These are phyloP conservation scores for Trypoxylus dichotomus DNA, from an alignment of 1,140 invertebrate genomes.

Conservation along the genomic window DNA sequence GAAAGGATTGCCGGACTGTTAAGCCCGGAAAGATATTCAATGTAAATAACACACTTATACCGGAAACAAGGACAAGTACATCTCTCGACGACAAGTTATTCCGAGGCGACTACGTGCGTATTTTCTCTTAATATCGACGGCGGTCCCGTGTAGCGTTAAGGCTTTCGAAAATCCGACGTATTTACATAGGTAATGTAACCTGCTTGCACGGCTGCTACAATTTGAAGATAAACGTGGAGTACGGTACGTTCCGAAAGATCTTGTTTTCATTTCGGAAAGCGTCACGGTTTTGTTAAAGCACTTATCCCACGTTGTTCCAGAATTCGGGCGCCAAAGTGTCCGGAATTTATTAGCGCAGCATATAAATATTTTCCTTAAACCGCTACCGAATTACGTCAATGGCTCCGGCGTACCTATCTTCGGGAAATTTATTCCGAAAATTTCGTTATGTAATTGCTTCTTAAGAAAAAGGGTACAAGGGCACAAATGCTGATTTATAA, in stretches of 20 bases:
- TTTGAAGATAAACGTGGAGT: slow-evolving; percentile 1
- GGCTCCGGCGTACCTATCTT: background rate
- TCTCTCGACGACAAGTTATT: slow-evolving; percentile 2
- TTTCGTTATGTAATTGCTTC: background rate
- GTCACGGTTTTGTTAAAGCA: background rate
- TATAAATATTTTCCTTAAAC: background rate
- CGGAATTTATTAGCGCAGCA: background rate
- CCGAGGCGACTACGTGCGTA: background rate
- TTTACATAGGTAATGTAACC: background rate
- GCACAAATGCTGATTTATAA: too few relatives aligned
- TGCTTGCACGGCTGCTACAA: background rate
- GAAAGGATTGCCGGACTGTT: background rate
- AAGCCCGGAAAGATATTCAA: too few relatives aligned
- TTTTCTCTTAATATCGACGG: background rate
- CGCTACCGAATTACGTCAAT: background rate
- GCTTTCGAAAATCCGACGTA: background rate
- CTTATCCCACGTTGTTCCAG: background rate
- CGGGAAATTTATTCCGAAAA: background rate
- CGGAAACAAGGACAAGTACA: background rate
- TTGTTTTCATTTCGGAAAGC: slow-evolving; percentile 6
- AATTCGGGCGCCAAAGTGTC: background rate
- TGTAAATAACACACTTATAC: background rate
- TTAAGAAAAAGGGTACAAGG: background rate
- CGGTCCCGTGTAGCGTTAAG: background rate
- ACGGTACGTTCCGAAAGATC: background rate